Percentiles rank a stretch among this genome's conserved stretches.
Evolutionary conservation across 2,797 vertebrate genomes (phyloP).

Genomic region (Rhodeus uyekii): DNA sequence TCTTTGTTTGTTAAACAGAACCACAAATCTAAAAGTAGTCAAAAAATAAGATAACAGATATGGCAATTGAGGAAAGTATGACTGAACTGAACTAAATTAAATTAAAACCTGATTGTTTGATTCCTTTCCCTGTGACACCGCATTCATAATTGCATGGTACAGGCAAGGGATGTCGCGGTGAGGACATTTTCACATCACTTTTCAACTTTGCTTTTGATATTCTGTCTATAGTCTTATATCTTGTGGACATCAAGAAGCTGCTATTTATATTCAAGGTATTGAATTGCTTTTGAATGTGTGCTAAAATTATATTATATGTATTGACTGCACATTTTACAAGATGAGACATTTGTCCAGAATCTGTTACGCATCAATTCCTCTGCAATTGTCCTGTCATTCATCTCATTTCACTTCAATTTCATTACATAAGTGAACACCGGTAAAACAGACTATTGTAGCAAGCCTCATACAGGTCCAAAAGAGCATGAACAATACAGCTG

Average conservation of each 20-base stretch:
- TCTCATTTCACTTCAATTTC: no score
- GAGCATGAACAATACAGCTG: slow-evolving; percentile 34
- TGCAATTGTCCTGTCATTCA: no score
- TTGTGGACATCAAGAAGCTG: background rate
- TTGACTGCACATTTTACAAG: no score
- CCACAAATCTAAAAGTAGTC: background rate
- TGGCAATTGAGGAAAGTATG: background rate
- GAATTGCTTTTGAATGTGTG: background rate
- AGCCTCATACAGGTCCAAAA: background rate
- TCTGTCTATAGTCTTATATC: background rate
- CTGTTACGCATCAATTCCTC: no score
- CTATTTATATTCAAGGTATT: no score
- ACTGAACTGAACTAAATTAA: no score
- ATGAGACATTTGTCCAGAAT: no score
- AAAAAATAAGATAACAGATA: background rate
- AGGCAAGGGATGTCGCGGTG: background rate
- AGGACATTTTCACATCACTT: background rate
- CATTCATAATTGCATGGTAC: slow-evolving; percentile 33
- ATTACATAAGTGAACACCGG: no score
- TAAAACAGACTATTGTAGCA: background rate
- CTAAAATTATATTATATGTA: no score
- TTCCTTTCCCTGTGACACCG: slow-evolving; percentile 23
- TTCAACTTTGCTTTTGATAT: background rate
- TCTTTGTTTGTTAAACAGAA: background rate
- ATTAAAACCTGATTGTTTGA: slow-evolving; percentile 42